These are phyloP conservation scores for Drosophila navojoa DNA, from an alignment of 1,140 invertebrate species.

Conservation along the genomic window DNA sequence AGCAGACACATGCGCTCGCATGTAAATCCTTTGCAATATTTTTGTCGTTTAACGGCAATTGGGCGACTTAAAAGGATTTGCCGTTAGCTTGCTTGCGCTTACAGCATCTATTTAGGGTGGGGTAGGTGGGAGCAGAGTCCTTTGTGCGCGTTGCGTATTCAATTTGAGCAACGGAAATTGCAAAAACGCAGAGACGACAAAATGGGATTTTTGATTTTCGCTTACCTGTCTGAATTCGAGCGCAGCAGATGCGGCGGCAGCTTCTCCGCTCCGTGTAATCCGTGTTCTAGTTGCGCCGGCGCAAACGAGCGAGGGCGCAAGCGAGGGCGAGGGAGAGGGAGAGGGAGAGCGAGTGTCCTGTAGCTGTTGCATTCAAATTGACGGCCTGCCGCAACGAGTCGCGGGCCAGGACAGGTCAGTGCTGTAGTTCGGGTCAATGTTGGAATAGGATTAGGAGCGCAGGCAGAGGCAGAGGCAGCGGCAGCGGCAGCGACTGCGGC, in stretches of 20 bases:
- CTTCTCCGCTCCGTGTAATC: slow-evolving; percentile 6
- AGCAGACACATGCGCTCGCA: not conserved
- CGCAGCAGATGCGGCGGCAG: not conserved
- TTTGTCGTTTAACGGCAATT: slow-evolving; percentile 44
- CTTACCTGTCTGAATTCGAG: slow-evolving; percentile 38
- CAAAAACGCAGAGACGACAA: slow-evolving; percentile 18
- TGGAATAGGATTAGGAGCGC: not conserved
- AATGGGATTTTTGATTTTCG: slow-evolving; percentile 28
- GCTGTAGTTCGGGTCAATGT: not conserved
- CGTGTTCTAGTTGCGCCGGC: slow-evolving; percentile 4
- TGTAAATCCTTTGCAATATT: slow-evolving; percentile 38
- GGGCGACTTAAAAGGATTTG: slow-evolving; percentile 44
- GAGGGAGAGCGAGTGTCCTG: not conserved
- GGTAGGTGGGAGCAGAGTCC: not conserved
- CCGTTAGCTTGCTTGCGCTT: too few relatives aligned
- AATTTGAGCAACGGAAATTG: slow-evolving; percentile 41
- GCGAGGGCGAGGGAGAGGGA: slow-evolving; percentile 2
- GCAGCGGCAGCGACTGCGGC: slow-evolving; percentile 21
- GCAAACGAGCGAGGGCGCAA: not conserved
- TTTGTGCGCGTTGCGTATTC: slow-evolving; percentile 26
- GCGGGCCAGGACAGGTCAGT: slow-evolving; percentile 38
- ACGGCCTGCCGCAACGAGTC: slow-evolving; percentile 33
- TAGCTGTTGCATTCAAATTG: slow-evolving; percentile 22
- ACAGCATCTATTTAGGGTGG: too few relatives aligned
- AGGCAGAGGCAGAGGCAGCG: not conserved